Evolutionary conservation across 2,113 vertebrate species (phyloP), one percentile per base, ranked within the genome.

Genomic region (Chaetodon trifascialis): DNA sequence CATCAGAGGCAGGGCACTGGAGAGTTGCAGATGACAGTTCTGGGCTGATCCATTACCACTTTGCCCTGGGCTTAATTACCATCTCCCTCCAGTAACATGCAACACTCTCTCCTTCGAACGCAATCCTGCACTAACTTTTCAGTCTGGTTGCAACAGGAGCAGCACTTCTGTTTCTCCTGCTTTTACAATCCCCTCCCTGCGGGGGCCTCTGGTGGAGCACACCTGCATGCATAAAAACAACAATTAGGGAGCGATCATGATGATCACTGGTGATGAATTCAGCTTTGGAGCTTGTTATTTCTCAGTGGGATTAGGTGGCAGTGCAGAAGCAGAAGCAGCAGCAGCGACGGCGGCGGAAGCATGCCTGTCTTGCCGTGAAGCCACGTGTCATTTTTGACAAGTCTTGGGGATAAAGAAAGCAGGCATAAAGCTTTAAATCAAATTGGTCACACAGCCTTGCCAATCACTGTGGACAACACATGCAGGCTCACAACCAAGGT

Each of bases 31-130:
- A 85, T 94, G 93, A 94, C 90, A 94, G 88, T 90, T 94, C 88
- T 88, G 83, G 92, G 87, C 78, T 92, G 90, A 93, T 92, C 91
- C 92, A 89, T 93, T 92, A 90, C 80, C 79, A 80, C 88, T 86
- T 89, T 86, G 82, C 91, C 89, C 80, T 59, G 17, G 86, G 93
- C 89, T 75, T 94, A 89, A 95, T 95, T 93, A 92, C 52, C 87
- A 91, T 79, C 86, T 88, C 84, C 84, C 75, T 87, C 63, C 70
- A 83, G 87, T 70, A 84, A 89, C 85, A 93, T 67, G 84, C 92
- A 94, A 90, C 84, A 88, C 76, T 86, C 74, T 52, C 74, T 80
- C 68, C 74, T 90, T 85, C 54, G 2, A 82, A 69, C 63, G 76
- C 82, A 89, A 86, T 84, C 85, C 56, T 73, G 44, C 62, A 73